Conservation (phyloP, 2,113 vertebrate genomes). For the Natator depressus region DNA sequence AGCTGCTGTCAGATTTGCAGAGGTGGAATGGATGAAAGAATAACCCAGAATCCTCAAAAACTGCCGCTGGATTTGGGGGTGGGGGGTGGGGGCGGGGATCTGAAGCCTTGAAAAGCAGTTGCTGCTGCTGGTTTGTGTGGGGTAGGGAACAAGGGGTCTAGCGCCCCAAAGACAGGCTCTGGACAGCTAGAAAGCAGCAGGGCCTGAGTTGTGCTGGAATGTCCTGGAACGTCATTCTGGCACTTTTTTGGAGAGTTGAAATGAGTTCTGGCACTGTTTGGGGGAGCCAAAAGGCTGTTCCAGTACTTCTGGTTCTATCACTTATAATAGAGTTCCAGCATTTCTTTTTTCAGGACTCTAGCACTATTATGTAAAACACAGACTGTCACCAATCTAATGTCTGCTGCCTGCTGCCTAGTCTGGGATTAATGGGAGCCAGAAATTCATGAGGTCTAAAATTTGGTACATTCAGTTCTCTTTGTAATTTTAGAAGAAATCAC, state of each 20-base stretch:
- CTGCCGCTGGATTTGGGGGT: neutral
- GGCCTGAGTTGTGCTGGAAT: neutral
- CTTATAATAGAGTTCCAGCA: neutral
- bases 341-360: neutral
- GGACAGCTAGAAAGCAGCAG: neutral
- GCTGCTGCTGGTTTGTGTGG: neutral
- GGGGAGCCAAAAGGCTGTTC: neutral
- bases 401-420: neutral
- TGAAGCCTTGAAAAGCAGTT: neutral
- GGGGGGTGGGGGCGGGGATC: neutral
- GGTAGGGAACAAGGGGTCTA: neutral
- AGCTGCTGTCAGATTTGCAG: neutral
- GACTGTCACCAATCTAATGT: neutral
- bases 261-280: neutral
- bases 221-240: neutral
- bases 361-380: neutral
- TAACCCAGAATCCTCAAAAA: neutral
- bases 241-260: neutral
- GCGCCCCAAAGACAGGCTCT: neutral
- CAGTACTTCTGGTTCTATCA: neutral
- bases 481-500: neutral
- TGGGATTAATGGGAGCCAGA: rapidly evolving
- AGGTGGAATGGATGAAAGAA: neutral
- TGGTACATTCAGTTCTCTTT: neutral
- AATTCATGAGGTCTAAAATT: neutral